Evolutionary conservation across 2,888 invertebrate genomes (phyloP).

Genomic region (Mythimna ferrago): DNA sequence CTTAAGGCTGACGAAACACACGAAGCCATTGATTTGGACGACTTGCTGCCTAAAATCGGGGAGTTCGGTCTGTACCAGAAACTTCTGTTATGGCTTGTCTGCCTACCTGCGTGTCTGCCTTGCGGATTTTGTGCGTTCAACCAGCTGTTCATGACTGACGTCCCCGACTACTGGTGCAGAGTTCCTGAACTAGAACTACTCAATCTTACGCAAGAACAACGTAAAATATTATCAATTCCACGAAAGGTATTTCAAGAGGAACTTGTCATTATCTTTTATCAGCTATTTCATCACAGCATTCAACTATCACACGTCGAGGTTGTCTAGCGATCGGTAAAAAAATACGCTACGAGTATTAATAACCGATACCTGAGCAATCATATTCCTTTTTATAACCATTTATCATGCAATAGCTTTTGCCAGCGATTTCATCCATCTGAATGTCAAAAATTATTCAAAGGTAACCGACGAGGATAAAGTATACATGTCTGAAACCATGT

Average conservation of each 20-base stretch:
- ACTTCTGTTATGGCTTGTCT: constrained; percentile 95
- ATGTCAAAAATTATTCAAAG: not conserved
- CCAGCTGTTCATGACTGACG: constrained; percentile 97
- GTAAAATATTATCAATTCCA: constrained; percentile 93
- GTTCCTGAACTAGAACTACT: constrained; percentile 92
- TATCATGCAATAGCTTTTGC: not conserved
- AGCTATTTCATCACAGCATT: constrained; percentile 12
- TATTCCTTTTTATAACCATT: not conserved
- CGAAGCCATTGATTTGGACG: constrained; percentile 94
- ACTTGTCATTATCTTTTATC: constrained; percentile 12
- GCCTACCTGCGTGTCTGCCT: constrained; percentile 96
- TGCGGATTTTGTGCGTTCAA: constrained; percentile 98
- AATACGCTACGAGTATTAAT: not conserved
- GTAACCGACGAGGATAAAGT: too few relatives aligned
- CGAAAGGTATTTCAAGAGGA: constrained; percentile 78
- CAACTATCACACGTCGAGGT: not conserved
- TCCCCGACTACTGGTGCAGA: constrained; percentile 96
- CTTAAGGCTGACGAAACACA: constrained; percentile 45
- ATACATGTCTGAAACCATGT: too few relatives aligned
- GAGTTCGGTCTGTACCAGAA: constrained; percentile 98
- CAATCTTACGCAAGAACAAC: constrained; percentile 90
- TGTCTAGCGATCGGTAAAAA: not conserved
- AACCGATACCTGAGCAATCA: not conserved
- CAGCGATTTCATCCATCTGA: not conserved
- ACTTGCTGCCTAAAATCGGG: constrained; percentile 95